Evolutionary conservation across 2,888 invertebrate genomes (phyloP).

Genomic region (Apomyelois bistriatella): DNA sequence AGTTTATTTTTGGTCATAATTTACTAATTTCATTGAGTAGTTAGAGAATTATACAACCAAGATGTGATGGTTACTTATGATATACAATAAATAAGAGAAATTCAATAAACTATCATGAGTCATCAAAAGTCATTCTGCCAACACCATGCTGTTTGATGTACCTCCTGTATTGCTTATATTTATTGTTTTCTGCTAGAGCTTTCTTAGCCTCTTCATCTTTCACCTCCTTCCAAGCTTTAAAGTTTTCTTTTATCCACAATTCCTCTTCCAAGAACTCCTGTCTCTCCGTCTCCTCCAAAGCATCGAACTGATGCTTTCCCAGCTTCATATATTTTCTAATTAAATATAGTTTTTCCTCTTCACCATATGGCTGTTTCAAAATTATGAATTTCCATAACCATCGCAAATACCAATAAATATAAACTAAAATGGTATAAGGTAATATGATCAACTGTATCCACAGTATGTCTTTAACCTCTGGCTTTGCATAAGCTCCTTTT

Average conservation of each 20-base stretch:
- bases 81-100: slow-evolving; percentile 6
- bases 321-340: slow-evolving; percentile 89
- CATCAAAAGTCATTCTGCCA: slow-evolving; percentile 94
- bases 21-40: not conserved
- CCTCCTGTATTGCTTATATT: slow-evolving; percentile 92
- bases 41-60: not conserved
- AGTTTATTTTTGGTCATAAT: not conserved
- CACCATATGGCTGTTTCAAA: slow-evolving; percentile 86
- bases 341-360: slow-evolving; percentile 90
- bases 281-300: slow-evolving; percentile 86
- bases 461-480: slow-evolving; percentile 86
- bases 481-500: slow-evolving; percentile 94
- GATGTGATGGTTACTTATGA: not conserved
- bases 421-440: slow-evolving; percentile 86
- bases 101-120: slow-evolving; percentile 72
- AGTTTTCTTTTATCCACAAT: slow-evolving; percentile 91
- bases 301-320: slow-evolving; percentile 85
- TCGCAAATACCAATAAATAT: slow-evolving; percentile 85
- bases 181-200: slow-evolving; percentile 90
- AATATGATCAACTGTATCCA: slow-evolving; percentile 91
- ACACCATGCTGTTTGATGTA: slow-evolving; percentile 95
- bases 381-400: slow-evolving; percentile 92
- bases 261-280: slow-evolving; percentile 86
- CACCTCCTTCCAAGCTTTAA: slow-evolving; percentile 86
- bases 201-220: slow-evolving; percentile 93